These are phyloP conservation scores for Rhodophaea formosa DNA, from an alignment of 2,888 invertebrate species.

Conservation along the genomic window DNA sequence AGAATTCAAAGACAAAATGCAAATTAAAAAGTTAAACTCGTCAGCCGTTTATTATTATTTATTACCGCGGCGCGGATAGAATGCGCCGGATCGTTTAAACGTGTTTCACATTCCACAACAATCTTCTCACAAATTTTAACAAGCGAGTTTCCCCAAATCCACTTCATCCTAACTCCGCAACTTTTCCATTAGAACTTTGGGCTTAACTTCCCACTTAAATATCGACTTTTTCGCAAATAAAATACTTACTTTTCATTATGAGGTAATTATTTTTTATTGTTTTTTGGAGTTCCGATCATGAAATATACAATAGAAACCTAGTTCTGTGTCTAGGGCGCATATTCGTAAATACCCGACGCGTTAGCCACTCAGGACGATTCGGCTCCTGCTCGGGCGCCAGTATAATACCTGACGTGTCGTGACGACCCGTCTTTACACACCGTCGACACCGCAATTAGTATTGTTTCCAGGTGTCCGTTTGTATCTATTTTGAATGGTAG, in stretches of 20 bases:
- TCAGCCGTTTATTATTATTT: constrained; percentile 6
- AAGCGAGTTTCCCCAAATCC: constrained; percentile 47
- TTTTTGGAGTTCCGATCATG: too few relatives aligned
- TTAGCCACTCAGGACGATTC: too few relatives aligned
- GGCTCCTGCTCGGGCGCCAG: too few relatives aligned
- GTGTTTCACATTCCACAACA: constrained; percentile 52
- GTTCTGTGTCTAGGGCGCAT: too few relatives aligned
- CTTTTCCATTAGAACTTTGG: constrained; percentile 64
- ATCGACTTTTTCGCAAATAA: constrained; percentile 59
- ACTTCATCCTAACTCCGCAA: constrained; percentile 47
- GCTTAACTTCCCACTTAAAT: constrained; percentile 62
- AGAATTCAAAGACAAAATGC: not conserved
- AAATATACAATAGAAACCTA: too few relatives aligned
- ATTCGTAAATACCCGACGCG: too few relatives aligned
- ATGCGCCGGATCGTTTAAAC: constrained; percentile 37
- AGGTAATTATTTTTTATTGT: constrained; percentile 43
- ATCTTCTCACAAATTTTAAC: constrained; percentile 45
- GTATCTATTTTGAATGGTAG: too few relatives aligned
- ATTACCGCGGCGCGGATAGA: constrained; percentile 8
- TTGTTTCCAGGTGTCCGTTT: too few relatives aligned
- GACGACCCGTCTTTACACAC: too few relatives aligned
- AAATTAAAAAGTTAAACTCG: not conserved
- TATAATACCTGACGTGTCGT: too few relatives aligned
- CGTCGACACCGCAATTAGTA: too few relatives aligned
- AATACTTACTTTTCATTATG: constrained; percentile 53